Evolutionary conservation across 2,888 invertebrate species (phyloP).

Genomic region (Sepioteuthis lessoniana): DNA sequence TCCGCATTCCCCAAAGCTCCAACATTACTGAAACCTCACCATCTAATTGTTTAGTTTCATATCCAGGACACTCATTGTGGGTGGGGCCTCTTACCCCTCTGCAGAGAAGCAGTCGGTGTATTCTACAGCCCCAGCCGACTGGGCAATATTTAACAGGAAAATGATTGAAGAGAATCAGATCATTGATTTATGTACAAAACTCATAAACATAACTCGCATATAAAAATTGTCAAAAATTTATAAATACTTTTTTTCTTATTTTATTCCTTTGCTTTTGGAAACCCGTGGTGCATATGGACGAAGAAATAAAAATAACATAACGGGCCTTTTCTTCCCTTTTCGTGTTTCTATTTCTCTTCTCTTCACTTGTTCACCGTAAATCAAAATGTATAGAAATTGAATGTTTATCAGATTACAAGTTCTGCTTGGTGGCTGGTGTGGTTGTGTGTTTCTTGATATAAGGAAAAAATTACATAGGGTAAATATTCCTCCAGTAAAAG

Average conservation of each 20-base stretch:
- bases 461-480: too few species aligned
- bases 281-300: not conserved
- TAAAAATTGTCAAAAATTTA: not conserved
- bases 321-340: not conserved
- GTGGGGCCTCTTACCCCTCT: too few species aligned
- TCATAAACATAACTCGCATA: not conserved
- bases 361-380: not conserved
- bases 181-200: not conserved
- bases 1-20: too few species aligned
- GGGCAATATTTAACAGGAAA: too few species aligned
- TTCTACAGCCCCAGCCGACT: too few species aligned
- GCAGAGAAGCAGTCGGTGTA: too few species aligned
- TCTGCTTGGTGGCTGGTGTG: not conserved
- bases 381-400: not conserved
- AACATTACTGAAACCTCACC: too few species aligned
- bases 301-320: not conserved
- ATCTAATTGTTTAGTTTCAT: too few species aligned
- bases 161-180: conserved; percentile 5
- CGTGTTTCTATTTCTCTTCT: not conserved
- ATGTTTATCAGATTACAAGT: not conserved
- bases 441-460: not conserved
- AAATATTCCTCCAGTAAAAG: too few species aligned
- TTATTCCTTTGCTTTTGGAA: not conserved
- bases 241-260: not conserved
- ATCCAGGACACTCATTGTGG: too few species aligned